These are phyloP conservation scores for Drosophila pachea DNA, from an alignment of 1,140 invertebrate species.

Conservation along the genomic window DNA sequence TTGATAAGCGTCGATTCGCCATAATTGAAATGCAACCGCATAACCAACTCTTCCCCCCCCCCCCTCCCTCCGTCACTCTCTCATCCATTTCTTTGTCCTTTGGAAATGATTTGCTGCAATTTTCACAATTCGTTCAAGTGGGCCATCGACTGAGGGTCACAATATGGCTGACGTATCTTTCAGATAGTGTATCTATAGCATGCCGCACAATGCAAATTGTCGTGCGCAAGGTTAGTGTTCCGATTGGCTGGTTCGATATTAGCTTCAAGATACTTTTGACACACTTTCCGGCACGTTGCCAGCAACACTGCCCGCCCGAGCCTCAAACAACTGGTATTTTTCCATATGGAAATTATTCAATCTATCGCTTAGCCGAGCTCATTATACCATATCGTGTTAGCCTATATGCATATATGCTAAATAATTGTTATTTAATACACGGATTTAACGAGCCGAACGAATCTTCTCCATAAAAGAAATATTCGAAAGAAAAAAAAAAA, in stretches of 20 bases:
- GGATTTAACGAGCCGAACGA: neutral
- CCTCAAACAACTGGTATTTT: slow-evolving; percentile 16
- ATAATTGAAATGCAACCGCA: slow-evolving; percentile 55
- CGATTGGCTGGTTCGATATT: slow-evolving; percentile 33
- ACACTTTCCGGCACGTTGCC: slow-evolving; percentile 24
- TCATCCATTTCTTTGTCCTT: slow-evolving; percentile 28
- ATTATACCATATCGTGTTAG: neutral
- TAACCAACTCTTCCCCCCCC: neutral
- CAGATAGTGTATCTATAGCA: slow-evolving; percentile 23
- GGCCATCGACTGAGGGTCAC: slow-evolving; percentile 19
- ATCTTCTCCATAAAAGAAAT: neutral
- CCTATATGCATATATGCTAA: slow-evolving; percentile 1
- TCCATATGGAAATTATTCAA: slow-evolving; percentile 7
- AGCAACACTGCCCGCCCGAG: neutral
- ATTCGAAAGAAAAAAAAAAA: neutral
- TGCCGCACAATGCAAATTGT: slow-evolving; percentile 45
- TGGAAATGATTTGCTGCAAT: slow-evolving; percentile 16
- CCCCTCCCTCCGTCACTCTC: no score
- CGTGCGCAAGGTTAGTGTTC: slow-evolving; percentile 64
- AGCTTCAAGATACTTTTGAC: slow-evolving; percentile 35
- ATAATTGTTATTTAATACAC: slow-evolving; percentile 8
- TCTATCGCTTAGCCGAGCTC: neutral
- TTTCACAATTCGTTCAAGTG: slow-evolving; percentile 9
- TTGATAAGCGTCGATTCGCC: slow-evolving; percentile 34
- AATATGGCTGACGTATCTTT: slow-evolving; percentile 26